Percentiles rank a stretch among this genome's conserved stretches.
Evolutionary conservation across 2,888 invertebrate genomes (phyloP).

Genomic region (Chironomus riparius): DNA sequence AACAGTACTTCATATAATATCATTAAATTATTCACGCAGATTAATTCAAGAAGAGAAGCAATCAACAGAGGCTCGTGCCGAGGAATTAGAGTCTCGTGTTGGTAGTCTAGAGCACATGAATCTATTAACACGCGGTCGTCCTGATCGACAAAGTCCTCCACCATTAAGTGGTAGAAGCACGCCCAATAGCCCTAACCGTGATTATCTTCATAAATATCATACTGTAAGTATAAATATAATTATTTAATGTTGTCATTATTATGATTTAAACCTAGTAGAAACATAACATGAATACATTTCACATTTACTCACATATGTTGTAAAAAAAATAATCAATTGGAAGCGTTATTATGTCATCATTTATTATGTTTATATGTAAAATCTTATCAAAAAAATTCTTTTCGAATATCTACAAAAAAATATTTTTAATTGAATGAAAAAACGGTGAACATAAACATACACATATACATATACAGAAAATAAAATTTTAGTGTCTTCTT

Average conservation of each 20-base stretch:
- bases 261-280: neutral
- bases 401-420: neutral
- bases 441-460: neutral
- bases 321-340: neutral
- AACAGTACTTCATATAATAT: conserved; percentile 25
- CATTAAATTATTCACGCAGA: conserved; percentile 31
- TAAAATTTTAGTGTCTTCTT: too few species aligned
- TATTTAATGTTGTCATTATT: neutral
- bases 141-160: conserved; percentile 66
- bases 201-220: conserved; percentile 89
- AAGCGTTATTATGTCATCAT: neutral
- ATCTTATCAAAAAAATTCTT: neutral
- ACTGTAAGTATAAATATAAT: conserved; percentile 60
- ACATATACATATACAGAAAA: neutral
- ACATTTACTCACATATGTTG: neutral
- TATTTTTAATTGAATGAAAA: neutral
- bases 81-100: conserved; percentile 91
- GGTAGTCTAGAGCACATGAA: conserved; percentile 94
- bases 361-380: neutral
- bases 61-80: conserved; percentile 91
- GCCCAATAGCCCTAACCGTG: conserved; percentile 73
- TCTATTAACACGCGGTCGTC: conserved; percentile 62
- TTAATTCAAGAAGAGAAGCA: conserved; percentile 91
- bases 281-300: neutral
- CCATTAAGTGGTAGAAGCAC: conserved; percentile 87